phyloP scores from a whole-genome alignment of 2,888 invertebrate genomes.

The Patella ulyssiponensis region DNA sequence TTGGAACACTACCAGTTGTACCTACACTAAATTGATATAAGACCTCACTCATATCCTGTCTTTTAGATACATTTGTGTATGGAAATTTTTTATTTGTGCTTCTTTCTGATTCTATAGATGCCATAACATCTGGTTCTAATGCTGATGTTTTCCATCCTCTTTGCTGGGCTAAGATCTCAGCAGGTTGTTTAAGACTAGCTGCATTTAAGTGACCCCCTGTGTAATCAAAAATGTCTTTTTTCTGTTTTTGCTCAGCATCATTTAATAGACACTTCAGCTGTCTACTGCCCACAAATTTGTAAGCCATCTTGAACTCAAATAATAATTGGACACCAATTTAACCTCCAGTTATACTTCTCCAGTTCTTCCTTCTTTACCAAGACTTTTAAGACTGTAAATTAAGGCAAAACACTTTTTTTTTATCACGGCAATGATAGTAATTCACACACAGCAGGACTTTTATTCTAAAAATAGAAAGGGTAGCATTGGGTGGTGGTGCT shows the following conservation, averaged over 20 bases:
- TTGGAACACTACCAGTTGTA: slow-evolving; percentile 59
- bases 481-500: too few relatives aligned
- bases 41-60: slow-evolving; percentile 54
- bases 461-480: too few relatives aligned
- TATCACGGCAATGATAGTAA: too few relatives aligned
- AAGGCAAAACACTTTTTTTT: too few relatives aligned
- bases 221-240: slow-evolving; percentile 62
- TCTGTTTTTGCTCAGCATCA: slow-evolving; percentile 59
- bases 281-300: slow-evolving; percentile 57
- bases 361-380: too few relatives aligned
- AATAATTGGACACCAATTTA: too few relatives aligned
- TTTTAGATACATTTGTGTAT: slow-evolving; percentile 15
- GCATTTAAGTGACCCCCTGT: slow-evolving; percentile 69
- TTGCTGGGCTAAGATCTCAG: slow-evolving; percentile 48
- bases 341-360: too few relatives aligned
- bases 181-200: slow-evolving; percentile 50
- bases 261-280: slow-evolving; percentile 61
- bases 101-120: too few relatives aligned
- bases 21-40: slow-evolving; percentile 65
- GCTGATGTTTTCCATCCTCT: slow-evolving; percentile 33
- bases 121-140: neutral
- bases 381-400: too few relatives aligned
- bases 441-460: too few relatives aligned
- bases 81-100: too few relatives aligned
- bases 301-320: slow-evolving; percentile 39